Conservation (phyloP, 2,888 invertebrate genomes). For the Drosophila melanosoma region DNA sequence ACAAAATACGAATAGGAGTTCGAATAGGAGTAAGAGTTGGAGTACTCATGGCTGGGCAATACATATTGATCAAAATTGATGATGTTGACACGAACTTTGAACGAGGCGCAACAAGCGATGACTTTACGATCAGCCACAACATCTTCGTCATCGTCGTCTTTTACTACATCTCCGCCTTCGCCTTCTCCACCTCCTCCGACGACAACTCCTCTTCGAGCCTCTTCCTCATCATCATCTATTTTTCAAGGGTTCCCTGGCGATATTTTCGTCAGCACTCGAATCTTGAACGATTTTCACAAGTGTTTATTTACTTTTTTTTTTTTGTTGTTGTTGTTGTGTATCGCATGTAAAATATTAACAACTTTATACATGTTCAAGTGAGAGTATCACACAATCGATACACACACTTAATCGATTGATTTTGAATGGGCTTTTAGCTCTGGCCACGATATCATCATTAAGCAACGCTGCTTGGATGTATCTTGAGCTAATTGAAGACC, state of each 20-base stretch:
- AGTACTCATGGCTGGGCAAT: constrained; percentile 57
- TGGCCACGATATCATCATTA: constrained; percentile 31
- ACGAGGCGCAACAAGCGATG: constrained; percentile 67
- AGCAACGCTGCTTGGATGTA: constrained; percentile 19
- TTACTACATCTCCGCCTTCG: neutral
- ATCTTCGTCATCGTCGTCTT: constrained; percentile 10
- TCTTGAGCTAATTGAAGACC: constrained; percentile 50
- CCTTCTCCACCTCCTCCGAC: neutral
- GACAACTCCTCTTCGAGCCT: neutral
- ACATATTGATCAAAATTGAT: constrained; percentile 81
- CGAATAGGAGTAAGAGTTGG: constrained; percentile 20
- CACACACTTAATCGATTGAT: constrained; percentile 38
- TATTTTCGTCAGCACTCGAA: constrained; percentile 47
- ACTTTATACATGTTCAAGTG: constrained; percentile 66
- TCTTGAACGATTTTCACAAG: constrained; percentile 56
- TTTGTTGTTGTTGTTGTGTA: constrained; percentile 15
- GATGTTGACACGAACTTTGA: constrained; percentile 81
- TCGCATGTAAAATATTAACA: constrained; percentile 49
- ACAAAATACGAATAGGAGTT: constrained; percentile 15
- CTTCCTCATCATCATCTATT: constrained; percentile 1
- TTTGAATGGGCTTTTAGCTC: constrained; percentile 37
- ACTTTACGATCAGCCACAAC: constrained; percentile 54
- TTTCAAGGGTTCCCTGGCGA: constrained; percentile 62
- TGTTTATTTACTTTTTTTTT: constrained; percentile 32
- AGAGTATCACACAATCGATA: constrained; percentile 66